Base-by-base conservation (phyloP, 2,113 vertebrate genomes). In the Rhinolophus ferrumequinum region DNA sequence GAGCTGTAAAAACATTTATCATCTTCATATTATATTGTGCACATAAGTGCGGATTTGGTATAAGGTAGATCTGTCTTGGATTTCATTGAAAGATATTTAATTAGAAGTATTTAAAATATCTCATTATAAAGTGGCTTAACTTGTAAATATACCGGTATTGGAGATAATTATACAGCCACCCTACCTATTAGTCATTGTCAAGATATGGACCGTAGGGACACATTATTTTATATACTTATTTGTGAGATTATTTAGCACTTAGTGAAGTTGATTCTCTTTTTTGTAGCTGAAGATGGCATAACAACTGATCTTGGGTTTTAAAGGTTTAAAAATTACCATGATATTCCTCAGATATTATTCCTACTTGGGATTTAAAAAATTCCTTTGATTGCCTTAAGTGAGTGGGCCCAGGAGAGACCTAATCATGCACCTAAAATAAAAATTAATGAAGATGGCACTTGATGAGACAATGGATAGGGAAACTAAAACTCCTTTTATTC, bases 191-290 rank as follows among this genome's bases (percentile, higher is more conserved):
- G 54, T 88, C 21, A 92, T 33, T 15, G 19, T 77, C 21, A 79
- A 81, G 66, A 69, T 47, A 12, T 52, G 6, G 41, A 67, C 5
- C 14, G 5, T 76, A 67, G 26, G 70, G 16, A 64, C 14, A 76
- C 10, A 67, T 82, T 69, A 86, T 85, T 88, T 72, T 77, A 54
- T 22, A 56, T 77, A 41, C 22, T 70, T 60, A 82, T 56, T 82
- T 93, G 62, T 96, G 35, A 81, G 4, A 22, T 66, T 84, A 64
- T 81, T 81, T 93, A 62, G 22, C 16, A 88, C 35, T 73, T 85
- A n/a, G 72, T 73, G 8, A 79, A 69, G 6, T 75, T 50, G 18
- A 38, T 38, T 83, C 8, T 44, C 12, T 86, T 82, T 6, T 92
- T 92, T 64, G 73, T 88, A 56, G 38, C 87, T 88, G 73, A 93